These are phyloP conservation scores for Crypturellus undulatus DNA, from an alignment of 2,113 vertebrate genomes.

Conservation along the genomic window DNA sequence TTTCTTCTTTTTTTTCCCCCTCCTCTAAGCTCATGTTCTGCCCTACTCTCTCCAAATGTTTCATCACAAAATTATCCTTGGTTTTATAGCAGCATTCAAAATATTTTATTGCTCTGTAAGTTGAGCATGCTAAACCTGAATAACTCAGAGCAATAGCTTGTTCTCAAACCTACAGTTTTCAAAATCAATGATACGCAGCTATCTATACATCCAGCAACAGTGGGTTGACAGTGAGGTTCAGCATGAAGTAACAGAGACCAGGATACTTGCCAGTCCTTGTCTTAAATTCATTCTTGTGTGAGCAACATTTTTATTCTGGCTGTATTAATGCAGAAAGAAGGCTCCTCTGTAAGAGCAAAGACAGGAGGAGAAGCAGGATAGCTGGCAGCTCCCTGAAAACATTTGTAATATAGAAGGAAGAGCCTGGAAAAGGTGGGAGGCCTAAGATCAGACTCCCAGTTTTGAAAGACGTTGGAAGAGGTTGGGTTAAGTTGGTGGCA, in stretches of 20 bases:
- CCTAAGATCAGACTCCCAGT: background rate
- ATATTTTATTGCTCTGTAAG: background rate
- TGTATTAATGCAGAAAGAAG: background rate
- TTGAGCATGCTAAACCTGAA: background rate
- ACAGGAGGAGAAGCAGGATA: background rate
- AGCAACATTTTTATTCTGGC: background rate
- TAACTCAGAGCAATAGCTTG: background rate
- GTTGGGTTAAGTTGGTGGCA: background rate
- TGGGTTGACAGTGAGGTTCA: background rate
- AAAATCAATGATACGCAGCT: background rate
- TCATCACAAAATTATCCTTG: background rate
- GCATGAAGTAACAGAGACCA: background rate
- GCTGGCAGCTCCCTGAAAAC: background rate
- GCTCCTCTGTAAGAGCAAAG: background rate
- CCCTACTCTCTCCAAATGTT: background rate
- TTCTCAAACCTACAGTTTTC: background rate
- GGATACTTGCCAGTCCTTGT: background rate
- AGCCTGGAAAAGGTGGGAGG: background rate
- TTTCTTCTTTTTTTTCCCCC: accelerated
- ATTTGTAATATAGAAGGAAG: background rate
- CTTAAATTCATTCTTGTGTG: background rate
- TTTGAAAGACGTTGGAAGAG: background rate
- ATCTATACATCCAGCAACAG: background rate
- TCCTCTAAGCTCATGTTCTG: background rate
- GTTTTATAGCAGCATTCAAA: background rate